phyloP scores from a whole-genome alignment of 2,888 invertebrate species.

The Cheilosia scutellata region DNA sequence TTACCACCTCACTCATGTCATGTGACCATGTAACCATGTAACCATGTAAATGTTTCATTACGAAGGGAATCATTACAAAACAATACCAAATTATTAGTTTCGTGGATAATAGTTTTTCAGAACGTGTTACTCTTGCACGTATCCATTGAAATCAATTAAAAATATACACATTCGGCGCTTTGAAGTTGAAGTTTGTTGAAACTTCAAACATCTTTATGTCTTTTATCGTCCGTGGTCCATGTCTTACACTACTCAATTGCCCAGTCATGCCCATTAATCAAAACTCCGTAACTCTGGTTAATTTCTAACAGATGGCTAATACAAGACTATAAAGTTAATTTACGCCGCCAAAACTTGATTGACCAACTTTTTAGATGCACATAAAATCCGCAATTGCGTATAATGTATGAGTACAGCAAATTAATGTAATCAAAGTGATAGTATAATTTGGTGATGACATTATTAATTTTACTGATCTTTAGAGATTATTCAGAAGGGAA shows the following conservation, averaged over 20 bases:
- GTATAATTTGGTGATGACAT: not conserved
- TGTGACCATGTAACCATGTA: no score
- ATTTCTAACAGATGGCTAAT: constrained; percentile 26
- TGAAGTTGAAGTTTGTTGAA: constrained; percentile 1
- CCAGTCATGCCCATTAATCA: constrained; percentile 37
- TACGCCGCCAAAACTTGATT: not conserved
- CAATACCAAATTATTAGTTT: not conserved
- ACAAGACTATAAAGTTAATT: not conserved
- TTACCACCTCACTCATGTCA: no score
- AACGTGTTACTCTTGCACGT: not conserved
- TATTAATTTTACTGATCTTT: not conserved
- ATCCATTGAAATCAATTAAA: not conserved
- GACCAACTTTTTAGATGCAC: not conserved
- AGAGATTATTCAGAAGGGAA: not conserved
- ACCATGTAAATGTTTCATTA: no score
- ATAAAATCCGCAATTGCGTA: constrained; percentile 1
- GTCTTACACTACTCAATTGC: not conserved
- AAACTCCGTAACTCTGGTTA: constrained; percentile 13
- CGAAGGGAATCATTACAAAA: not conserved
- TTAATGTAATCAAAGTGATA: not conserved
- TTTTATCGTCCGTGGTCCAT: not conserved
- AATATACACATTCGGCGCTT: not conserved
- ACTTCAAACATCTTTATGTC: constrained; percentile 1
- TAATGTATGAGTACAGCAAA: not conserved
- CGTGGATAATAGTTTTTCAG: not conserved